phyloP scores from a whole-genome alignment of 2,113 vertebrate species.

The Amblyopsis rosae region DNA sequence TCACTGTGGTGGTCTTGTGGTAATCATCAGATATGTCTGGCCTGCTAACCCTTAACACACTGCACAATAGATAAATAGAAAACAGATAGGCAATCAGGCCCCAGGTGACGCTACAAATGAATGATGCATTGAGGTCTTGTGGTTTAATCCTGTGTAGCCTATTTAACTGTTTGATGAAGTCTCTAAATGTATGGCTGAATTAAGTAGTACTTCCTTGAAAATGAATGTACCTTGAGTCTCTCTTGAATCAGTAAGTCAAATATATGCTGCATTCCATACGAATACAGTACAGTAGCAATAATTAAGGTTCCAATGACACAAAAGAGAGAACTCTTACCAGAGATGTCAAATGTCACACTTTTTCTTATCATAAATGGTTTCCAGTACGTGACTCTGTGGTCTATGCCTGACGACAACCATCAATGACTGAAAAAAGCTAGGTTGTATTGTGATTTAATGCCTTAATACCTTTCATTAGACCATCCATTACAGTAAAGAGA shows the following conservation, averaged over 20 bases:
- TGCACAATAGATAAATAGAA: constrained; percentile 27
- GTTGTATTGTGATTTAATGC: background rate
- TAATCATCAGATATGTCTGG: constrained; percentile 37
- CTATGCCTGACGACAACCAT: constrained; percentile 6
- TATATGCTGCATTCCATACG: background rate
- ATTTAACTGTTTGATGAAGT: constrained; percentile 37
- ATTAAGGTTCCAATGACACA: background rate
- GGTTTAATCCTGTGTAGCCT: constrained; percentile 4
- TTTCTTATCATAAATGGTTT: background rate
- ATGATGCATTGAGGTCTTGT: constrained; percentile 33
- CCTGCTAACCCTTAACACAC: constrained; percentile 54
- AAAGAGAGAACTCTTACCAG: background rate
- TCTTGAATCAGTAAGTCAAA: background rate
- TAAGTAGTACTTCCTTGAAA: too few relatives aligned
- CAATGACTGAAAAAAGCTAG: constrained; percentile 5
- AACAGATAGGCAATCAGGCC: constrained; percentile 18
- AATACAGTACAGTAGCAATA: background rate
- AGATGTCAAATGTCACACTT: constrained; percentile 13
- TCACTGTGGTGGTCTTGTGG: constrained; percentile 27
- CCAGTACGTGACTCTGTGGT: background rate
- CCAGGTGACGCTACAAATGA: constrained; percentile 39
- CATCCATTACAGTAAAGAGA: background rate
- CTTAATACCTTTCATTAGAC: background rate
- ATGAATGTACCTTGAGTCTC: too few relatives aligned
- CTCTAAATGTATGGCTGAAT: constrained; percentile 25